phyloP scores from a whole-genome alignment of 2,888 invertebrate genomes.

The Callyntrura guangdongensis region DNA sequence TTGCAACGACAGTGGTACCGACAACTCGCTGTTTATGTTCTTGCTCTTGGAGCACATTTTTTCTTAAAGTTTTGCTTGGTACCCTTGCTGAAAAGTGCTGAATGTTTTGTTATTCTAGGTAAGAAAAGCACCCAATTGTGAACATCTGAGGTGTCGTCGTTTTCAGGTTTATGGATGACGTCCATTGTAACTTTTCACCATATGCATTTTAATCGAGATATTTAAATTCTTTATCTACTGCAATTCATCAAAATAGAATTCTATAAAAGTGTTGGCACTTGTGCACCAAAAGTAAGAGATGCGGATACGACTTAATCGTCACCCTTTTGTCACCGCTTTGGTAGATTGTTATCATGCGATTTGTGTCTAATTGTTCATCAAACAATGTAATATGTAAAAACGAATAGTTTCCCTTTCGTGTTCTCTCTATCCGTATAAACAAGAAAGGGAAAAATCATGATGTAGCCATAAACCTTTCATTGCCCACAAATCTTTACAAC shows the following conservation, averaged over 20 bases:
- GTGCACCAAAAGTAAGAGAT: too few species aligned
- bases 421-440: neutral
- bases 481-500: too few species aligned
- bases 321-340: too few species aligned
- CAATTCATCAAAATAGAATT: slow-evolving; percentile 29
- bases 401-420: slow-evolving; percentile 1
- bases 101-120: too few species aligned
- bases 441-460: neutral
- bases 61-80: neutral
- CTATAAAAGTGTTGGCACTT: too few species aligned
- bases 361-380: too few species aligned
- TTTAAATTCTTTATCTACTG: slow-evolving; percentile 28
- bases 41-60: too few species aligned
- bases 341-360: neutral
- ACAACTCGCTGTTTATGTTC: neutral
- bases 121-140: too few species aligned
- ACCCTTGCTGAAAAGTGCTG: too few species aligned
- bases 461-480: neutral
- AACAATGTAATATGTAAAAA: neutral
- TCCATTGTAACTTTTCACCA: slow-evolving; percentile 30
- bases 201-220: slow-evolving; percentile 24
- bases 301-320: too few species aligned
- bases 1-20: too few species aligned
- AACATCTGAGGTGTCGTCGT: neutral
- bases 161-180: slow-evolving; percentile 56